Conservation (phyloP, 1,140 invertebrate genomes). For the Aethina tumida region DNA sequence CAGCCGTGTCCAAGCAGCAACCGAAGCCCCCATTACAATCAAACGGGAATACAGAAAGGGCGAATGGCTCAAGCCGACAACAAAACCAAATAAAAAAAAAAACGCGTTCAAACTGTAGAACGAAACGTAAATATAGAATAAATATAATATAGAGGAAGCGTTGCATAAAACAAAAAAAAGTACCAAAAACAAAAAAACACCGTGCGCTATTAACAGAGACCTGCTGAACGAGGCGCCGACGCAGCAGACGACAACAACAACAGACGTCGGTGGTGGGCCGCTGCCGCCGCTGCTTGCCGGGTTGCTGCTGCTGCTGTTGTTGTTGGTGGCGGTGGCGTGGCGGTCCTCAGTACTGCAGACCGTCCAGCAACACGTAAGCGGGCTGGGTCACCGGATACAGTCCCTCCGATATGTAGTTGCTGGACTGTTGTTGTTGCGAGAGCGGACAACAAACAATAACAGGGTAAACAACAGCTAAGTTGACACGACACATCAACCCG, state of each 20-base stretch:
- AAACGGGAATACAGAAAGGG: too few relatives aligned
- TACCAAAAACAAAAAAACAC: not conserved
- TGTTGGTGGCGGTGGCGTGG: conserved; percentile 21
- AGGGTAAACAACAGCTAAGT: not conserved
- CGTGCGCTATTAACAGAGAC: conserved; percentile 17
- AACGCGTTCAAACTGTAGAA: conserved; percentile 5
- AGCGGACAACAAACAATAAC: conserved; percentile 17
- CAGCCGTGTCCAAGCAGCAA: too few relatives aligned
- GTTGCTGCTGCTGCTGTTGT: too few relatives aligned
- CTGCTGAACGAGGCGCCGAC: conserved; percentile 30
- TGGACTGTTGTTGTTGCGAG: conserved; percentile 30
- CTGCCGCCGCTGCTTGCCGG: too few relatives aligned
- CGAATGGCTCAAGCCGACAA: too few relatives aligned
- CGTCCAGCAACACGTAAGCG: conserved; percentile 37
- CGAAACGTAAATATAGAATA: conserved; percentile 4
- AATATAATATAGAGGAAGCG: not conserved
- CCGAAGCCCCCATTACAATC: too few relatives aligned
- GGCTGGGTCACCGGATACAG: conserved; percentile 32
- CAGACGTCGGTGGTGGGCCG: too few relatives aligned
- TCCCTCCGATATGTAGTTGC: conserved; percentile 35
- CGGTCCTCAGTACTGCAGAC: conserved; percentile 36
- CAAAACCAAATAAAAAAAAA: conserved; percentile 10
- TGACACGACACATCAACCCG: conserved; percentile 6
- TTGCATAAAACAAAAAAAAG: not conserved
- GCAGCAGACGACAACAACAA: too few relatives aligned